phyloP scores from a whole-genome alignment of 2,888 invertebrate genomes.

The Andricus quercusramuli region DNA sequence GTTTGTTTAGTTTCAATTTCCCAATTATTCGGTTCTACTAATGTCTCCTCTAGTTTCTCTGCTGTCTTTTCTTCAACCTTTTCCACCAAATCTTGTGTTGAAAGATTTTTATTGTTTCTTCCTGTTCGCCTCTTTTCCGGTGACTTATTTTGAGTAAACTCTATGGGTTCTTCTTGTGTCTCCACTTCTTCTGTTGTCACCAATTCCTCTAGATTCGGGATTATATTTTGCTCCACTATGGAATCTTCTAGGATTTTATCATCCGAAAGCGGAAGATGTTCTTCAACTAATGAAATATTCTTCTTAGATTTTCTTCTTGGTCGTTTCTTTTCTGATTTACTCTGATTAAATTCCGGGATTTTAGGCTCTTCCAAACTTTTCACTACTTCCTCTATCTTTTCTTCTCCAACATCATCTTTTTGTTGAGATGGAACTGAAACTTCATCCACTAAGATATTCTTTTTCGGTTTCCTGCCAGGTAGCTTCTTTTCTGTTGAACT shows the following conservation, averaged over 20 bases:
- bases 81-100: neutral
- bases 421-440: constrained; percentile 55
- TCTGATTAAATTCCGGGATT: neutral
- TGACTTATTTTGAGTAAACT: neutral
- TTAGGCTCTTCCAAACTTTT: neutral
- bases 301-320: constrained; percentile 50
- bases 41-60: neutral
- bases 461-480: constrained; percentile 47
- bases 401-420: neutral
- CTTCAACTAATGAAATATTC: constrained; percentile 26
- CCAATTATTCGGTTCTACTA: neutral
- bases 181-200: neutral
- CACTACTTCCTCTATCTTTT: neutral
- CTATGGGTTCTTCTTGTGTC: neutral
- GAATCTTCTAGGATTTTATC: neutral
- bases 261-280: neutral
- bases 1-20: constrained; percentile 12
- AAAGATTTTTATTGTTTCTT: constrained; percentile 17
- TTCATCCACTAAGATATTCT: constrained; percentile 57
- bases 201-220: constrained; percentile 47
- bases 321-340: constrained; percentile 44
- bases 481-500: constrained; percentile 45
- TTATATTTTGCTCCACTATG: constrained; percentile 39
- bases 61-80: neutral
- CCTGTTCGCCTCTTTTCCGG: constrained; percentile 30